Evolutionary conservation across 2,888 invertebrate genomes (phyloP), one percentile per base, ranked within the genome.

Genomic region (Acanthosepion lycidas): DNA sequence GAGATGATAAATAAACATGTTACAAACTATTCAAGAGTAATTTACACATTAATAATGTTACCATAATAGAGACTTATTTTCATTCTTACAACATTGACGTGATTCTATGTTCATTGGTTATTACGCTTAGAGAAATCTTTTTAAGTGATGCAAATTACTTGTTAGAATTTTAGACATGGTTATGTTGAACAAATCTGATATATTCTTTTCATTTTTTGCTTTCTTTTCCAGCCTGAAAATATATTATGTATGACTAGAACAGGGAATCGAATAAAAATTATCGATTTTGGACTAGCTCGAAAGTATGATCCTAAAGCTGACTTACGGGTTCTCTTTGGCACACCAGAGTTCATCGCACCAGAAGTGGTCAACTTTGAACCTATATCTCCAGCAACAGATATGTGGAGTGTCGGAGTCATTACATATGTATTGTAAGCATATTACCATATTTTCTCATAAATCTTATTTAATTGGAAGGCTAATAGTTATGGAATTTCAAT

Each of bases 371-470:
- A 99, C 98, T 99, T 99, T 97, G 99, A 99, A 97, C 98, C 98
- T 97, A 99, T 99, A 96, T 98, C 99, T 95, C 99, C 98, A 97
- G 98, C 98, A 20, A 99, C 99, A 0, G 99, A 99, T 97, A 99
- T 99, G 99, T 99, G 99, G 99, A 99, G 99, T 94, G 98, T 99
- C 51, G 99, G 99, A 92, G 99, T 99, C 95, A 99, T 99, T 96
- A 99, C 99, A 97, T 99, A 99, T 97, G 99, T 99, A 95, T 98
- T 99, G 99, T 99, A 98, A 99, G 99, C 96, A 94, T 42, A 28
- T 8, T 78, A n/a, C 12, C 9, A 55, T n/a, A 93, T 93, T 28
- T 53, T 51, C 28, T 51, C 33, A 0, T 55, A 93, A 49, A 28
- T 93, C 6, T 18, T 91, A 12, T 91, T 91, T 23, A 23, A 59